Conservation (phyloP, 2,113 vertebrate genomes). For the Alethe castanea region DNA sequence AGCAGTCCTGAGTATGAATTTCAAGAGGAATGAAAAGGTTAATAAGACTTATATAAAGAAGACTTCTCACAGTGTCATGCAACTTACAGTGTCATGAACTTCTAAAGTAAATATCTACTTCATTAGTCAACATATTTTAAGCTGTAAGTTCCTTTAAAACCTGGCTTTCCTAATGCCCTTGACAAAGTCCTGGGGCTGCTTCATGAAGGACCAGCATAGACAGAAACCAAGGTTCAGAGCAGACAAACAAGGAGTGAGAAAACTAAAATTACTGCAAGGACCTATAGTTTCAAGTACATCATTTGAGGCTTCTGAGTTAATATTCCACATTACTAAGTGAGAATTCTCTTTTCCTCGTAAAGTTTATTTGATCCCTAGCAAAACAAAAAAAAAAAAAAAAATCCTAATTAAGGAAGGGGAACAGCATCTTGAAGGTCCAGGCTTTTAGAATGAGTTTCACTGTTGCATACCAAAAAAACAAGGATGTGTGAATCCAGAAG, state of each 20-base stretch:
- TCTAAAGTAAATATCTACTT: neutral
- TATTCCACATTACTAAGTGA: neutral
- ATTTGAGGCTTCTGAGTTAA: neutral
- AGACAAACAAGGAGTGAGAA: neutral
- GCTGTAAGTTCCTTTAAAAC: neutral
- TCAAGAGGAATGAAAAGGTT: neutral
- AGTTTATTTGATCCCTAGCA: neutral
- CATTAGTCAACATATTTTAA: neutral
- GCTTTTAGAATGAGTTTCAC: neutral
- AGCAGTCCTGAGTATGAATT: neutral
- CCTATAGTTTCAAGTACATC: neutral
- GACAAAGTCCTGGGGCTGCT: neutral
- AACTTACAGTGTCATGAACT: neutral
- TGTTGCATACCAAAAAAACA: neutral
- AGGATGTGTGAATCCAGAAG: neutral
- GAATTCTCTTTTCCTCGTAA: neutral
- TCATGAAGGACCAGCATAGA: neutral
- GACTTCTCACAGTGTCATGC: neutral
- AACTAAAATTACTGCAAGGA: neutral
- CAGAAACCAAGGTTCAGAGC: neutral
- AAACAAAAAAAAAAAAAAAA: neutral
- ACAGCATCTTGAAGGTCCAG: neutral
- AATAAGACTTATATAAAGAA: neutral
- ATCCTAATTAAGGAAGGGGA: neutral
- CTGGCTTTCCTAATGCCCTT: neutral